phyloP scores from a whole-genome alignment of 2,888 invertebrate genomes.

The Tryphoninae sp. region DNA sequence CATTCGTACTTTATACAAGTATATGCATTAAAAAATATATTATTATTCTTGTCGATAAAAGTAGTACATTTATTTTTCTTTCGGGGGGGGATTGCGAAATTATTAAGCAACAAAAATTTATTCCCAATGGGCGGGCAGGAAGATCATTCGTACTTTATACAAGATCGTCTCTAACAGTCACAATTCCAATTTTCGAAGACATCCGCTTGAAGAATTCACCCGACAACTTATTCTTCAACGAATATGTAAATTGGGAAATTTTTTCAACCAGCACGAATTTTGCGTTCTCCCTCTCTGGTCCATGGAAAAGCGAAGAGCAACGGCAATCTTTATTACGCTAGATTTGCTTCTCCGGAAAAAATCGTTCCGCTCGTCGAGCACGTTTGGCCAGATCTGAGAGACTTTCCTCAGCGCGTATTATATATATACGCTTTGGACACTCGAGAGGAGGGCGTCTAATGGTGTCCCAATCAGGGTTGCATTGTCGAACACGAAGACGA shows the following conservation, averaged over 20 bases:
- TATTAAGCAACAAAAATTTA: no score
- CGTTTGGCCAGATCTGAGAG: conserved; percentile 37
- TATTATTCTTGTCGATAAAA: no score
- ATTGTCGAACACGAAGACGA: conserved; percentile 45
- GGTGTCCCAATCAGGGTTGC: conserved; percentile 51
- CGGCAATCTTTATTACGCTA: conserved; percentile 55
- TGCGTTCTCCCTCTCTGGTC: conserved; percentile 4
- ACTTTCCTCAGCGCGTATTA: conserved; percentile 24
- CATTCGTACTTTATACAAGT: not conserved
- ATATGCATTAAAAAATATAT: no score
- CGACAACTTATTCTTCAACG: conserved; percentile 20
- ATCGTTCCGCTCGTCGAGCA: conserved; percentile 36
- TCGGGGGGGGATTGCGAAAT: no score
- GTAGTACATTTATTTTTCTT: no score
- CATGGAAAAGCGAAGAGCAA: not conserved
- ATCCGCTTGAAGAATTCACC: conserved; percentile 37
- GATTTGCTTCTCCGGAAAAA: conserved; percentile 47
- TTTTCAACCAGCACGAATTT: conserved; percentile 39
- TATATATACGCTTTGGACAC: conserved; percentile 17
- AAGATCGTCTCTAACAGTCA: not conserved
- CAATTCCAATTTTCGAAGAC: not conserved
- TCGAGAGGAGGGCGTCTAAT: conserved; percentile 19
- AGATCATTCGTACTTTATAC: not conserved
- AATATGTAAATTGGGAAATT: conserved; percentile 45
- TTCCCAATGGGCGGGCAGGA: not conserved